These are phyloP conservation scores for Ceriagrion tenellum DNA, from an alignment of 2,888 invertebrate genomes.

Conservation along the genomic window DNA sequence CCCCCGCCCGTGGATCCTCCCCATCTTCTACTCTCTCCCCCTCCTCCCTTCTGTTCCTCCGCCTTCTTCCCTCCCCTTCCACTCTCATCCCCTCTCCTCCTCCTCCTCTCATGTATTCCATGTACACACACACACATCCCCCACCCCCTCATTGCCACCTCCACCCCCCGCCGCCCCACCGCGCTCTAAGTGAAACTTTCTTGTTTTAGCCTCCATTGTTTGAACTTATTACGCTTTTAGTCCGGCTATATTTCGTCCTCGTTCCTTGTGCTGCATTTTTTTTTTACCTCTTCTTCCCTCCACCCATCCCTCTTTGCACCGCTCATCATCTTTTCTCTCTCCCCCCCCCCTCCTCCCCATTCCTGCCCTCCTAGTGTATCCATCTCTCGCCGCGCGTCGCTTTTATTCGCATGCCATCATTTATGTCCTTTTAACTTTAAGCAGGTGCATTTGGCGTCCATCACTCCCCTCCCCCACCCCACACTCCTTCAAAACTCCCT, in stretches of 20 bases:
- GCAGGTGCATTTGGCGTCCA: slow-evolving; percentile 62
- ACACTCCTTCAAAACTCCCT: too few relatives aligned
- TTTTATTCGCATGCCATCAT: slow-evolving; percentile 29
- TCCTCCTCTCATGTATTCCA: not conserved
- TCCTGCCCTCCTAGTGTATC: not conserved
- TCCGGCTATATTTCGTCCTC: slow-evolving; percentile 33
- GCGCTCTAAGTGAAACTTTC: slow-evolving; percentile 49
- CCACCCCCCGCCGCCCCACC: not conserved
- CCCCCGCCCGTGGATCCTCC: not conserved
- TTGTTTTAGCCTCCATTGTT: slow-evolving; percentile 53
- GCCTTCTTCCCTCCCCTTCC: not conserved
- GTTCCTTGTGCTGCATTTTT: not conserved
- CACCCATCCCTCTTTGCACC: not conserved
- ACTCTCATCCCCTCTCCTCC: not conserved
- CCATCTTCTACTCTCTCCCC: not conserved
- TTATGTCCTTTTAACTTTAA: slow-evolving; percentile 57
- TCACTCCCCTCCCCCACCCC: not conserved
- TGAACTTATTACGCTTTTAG: slow-evolving; percentile 67
- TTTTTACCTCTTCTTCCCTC: not conserved
- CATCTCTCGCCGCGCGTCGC: not conserved
- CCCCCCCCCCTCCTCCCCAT: not conserved
- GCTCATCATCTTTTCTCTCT: too few relatives aligned
- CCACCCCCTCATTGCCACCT: not conserved
- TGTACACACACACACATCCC: not conserved
- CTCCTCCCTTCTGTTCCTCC: not conserved